Conservation (phyloP, 2,888 invertebrate genomes). For the Acrobasis suavella region DNA sequence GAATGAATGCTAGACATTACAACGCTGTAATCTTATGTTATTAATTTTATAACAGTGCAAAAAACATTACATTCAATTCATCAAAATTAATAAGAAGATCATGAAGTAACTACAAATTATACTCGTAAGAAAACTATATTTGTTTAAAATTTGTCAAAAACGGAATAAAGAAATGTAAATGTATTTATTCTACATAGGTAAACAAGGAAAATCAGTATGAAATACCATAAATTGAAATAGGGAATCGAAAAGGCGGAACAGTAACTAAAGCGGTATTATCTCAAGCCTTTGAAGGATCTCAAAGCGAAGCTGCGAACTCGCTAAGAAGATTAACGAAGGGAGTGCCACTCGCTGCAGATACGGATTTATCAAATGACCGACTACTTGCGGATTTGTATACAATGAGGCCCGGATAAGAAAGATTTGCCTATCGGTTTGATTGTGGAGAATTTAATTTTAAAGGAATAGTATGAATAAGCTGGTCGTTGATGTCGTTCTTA, state of each 20-base stretch:
- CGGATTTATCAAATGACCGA: constrained; percentile 40
- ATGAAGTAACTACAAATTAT: too few relatives aligned
- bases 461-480: neutral
- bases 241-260: constrained; percentile 21
- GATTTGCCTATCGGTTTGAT: constrained; percentile 20
- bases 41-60: too few relatives aligned
- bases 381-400: constrained; percentile 38
- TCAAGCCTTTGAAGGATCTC: constrained; percentile 38
- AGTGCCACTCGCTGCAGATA: constrained; percentile 36
- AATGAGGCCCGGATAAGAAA: constrained; percentile 24
- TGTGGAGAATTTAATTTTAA: neutral
- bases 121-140: too few relatives aligned
- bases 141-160: too few relatives aligned
- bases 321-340: constrained; percentile 46
- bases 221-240: constrained; percentile 1
- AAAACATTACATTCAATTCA: too few relatives aligned
- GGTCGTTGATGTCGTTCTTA: constrained; percentile 14
- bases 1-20: neutral
- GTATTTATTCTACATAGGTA: too few relatives aligned
- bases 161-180: too few relatives aligned
- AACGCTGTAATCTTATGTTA: neutral
- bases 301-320: constrained; percentile 39
- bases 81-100: too few relatives aligned
- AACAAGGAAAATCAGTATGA: neutral
- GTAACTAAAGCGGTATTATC: constrained; percentile 38